Evolutionary conservation across 2,888 invertebrate species (phyloP), one percentile per base, ranked within the genome.

Genomic region (Microctonus hyperodae): DNA sequence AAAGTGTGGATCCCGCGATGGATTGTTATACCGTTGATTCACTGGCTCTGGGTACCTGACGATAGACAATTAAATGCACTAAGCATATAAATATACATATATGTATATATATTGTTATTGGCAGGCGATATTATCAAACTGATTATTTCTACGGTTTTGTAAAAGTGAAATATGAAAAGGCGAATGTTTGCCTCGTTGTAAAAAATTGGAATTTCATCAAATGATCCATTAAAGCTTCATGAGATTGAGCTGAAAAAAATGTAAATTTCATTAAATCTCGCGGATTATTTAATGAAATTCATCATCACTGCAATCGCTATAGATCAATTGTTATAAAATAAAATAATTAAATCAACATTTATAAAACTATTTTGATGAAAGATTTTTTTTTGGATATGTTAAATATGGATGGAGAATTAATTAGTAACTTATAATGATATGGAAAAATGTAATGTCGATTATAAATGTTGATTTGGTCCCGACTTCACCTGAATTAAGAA

Each of bases 401-500:
- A 28, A 64, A 35, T 31, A 10, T 23, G 16, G 16, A 58, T 44
- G 35, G 16, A 48, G 1, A 22, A 22, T 37, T 9, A 37, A 64
- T 64, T 13, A 31, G 23, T 55, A 60, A 50, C 28, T 51, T n/a
- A 61, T 28, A 37, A 59, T 33, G 28, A 63, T 65, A 64, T 58
- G 25, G 44, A 20, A 40, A 23, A 55, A 7, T 50, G 28, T 53
- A 22, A 62, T 68, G 64, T 69, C 64, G 53, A 48, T 79, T 80
- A 80, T 75, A 80, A 82, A 80, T 81, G 80, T 81, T 81, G 81
- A 81, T 82, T 81, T 79, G 81, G 79, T 79, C 82, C 82, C 81
- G 81, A 81, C 82, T 81, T 82, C 81, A 82, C 82, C 82, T 82
- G 81, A 82, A 79, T 82, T 80, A 81, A 79, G 80, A 81, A 82